Conservation (phyloP, 2,797 vertebrate species). For the Cossypha dichroa region DNA sequence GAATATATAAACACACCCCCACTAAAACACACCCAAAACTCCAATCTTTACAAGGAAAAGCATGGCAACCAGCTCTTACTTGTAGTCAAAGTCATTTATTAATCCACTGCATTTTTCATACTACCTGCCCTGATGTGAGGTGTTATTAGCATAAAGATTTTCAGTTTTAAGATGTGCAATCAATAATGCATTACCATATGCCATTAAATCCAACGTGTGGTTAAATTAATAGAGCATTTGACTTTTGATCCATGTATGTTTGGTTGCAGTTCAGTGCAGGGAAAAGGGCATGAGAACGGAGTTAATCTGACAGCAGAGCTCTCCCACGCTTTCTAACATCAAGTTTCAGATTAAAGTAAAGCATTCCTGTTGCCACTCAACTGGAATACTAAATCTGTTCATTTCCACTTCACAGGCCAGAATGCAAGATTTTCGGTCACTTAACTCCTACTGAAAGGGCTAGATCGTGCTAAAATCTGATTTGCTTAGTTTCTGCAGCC, state of each 20-base stretch:
- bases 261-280: conserved; percentile 52
- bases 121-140: not conserved
- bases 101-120: conserved; percentile 16
- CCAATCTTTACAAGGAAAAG: not conserved
- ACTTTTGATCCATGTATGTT: conserved; percentile 57
- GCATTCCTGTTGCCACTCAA: conserved; percentile 38
- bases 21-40: conserved; percentile 1
- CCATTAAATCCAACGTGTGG: conserved; percentile 37
- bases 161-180: conserved; percentile 60
- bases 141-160: conserved; percentile 50
- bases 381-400: conserved; percentile 54
- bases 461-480: not conserved
- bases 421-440: conserved; percentile 6
- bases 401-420: conserved; percentile 44
- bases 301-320: conserved; percentile 60
- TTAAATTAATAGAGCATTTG: conserved; percentile 67
- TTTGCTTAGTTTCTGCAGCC: conserved; percentile 1
- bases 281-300: conserved; percentile 34
- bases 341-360: conserved; percentile 38
- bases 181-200: conserved; percentile 63
- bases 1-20: conserved; percentile 24
- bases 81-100: not conserved
- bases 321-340: conserved; percentile 31
- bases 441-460: conserved; percentile 13
- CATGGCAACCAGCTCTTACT: not conserved